These are phyloP conservation scores for Drosophila tsacasi DNA, from an alignment of 1,140 invertebrate genomes.

Conservation along the genomic window DNA sequence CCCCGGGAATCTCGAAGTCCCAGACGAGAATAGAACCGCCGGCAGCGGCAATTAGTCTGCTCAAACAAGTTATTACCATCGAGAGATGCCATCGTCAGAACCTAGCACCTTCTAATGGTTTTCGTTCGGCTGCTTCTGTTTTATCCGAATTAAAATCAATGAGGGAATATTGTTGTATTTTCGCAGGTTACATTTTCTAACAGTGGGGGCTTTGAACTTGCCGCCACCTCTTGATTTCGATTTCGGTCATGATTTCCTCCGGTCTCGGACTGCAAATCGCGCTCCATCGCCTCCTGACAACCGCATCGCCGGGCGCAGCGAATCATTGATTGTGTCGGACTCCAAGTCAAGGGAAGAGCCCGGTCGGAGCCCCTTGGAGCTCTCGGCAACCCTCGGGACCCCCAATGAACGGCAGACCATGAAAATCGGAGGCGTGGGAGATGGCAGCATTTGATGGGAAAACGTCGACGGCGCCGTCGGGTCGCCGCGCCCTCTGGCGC, in stretches of 20 bases:
- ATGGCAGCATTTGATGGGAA: conserved; percentile 27
- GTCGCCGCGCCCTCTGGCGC: conserved; percentile 78
- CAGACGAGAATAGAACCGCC: conserved; percentile 11
- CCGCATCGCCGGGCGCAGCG: conserved; percentile 65
- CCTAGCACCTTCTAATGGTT: conserved; percentile 62
- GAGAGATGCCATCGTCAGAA: conserved; percentile 19
- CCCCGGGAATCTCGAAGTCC: conserved; percentile 6
- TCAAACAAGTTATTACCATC: conserved; percentile 51
- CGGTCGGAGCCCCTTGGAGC: not conserved
- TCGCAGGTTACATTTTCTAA: conserved; percentile 38
- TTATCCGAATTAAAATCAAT: conserved; percentile 19
- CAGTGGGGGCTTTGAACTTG: conserved; percentile 33
- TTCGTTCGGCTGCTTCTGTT: conserved; percentile 25
- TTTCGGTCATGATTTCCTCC: conserved; percentile 25
- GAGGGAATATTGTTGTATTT: conserved; percentile 15
- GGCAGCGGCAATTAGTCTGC: conserved; percentile 57
- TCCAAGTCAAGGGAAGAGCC: conserved; percentile 8
- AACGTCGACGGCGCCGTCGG: conserved; percentile 79
- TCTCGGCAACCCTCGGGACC: conserved; percentile 8
- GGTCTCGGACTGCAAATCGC: conserved; percentile 40
- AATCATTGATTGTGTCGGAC: conserved; percentile 76
- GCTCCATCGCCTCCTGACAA: conserved; percentile 70
- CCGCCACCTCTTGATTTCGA: conserved; percentile 20
- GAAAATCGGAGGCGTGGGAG: conserved; percentile 47
- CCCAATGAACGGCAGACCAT: conserved; percentile 19